Evolutionary conservation across 2,113 vertebrate species (phyloP), one percentile per base, ranked within the genome.

Genomic region (Anoplopoma fimbria): DNA sequence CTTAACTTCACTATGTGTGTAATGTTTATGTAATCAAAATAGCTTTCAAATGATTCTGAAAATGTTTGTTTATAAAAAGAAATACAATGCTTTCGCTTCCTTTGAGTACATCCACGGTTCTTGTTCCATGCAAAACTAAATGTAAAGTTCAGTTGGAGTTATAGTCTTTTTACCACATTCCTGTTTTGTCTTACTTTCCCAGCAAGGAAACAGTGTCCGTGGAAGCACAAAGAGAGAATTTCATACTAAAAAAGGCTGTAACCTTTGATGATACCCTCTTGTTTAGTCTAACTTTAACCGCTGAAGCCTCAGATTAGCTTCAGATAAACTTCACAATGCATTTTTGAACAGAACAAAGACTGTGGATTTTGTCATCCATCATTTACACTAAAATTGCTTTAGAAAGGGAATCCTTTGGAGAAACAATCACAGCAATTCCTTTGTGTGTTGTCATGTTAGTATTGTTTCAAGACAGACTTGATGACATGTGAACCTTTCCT

Each of bases 81-180:
- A 68, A 64, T 14, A 19, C 15, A 29, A 13, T 23, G 9, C 17
- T 60, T 23, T 31, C 27, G 29, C 1, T 60, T 25, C 19, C 55
- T 38, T 58, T 9, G 29, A 58, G 15, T 4, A 42, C 38, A 23
- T 33, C 17, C 2, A 17, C 36, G 62, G 40, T 47, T n/a, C 19
- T 47, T 33, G 40, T 72, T 42, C 25, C 40, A 45, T 33, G 6
- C 17, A 6, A 61, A 60, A 62, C 17, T 9, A 45, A 47, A 33
- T 9, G 2, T n/a, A 33, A 62, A 45, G 38, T 73, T 61, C 21
- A 47, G 57, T 29, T 33, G 3, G 5, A 36, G 21, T 49, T n/a
- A 45, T 14, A 74, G 29, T 33, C 27, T 61, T 33, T 74, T 62
- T 49, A 65, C 4, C 47, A 67, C 25, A 57, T 76, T 55, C n/a